Base-by-base conservation (phyloP, 2,797 vertebrate species). In the Ctenochaetus hawaiiensis region DNA sequence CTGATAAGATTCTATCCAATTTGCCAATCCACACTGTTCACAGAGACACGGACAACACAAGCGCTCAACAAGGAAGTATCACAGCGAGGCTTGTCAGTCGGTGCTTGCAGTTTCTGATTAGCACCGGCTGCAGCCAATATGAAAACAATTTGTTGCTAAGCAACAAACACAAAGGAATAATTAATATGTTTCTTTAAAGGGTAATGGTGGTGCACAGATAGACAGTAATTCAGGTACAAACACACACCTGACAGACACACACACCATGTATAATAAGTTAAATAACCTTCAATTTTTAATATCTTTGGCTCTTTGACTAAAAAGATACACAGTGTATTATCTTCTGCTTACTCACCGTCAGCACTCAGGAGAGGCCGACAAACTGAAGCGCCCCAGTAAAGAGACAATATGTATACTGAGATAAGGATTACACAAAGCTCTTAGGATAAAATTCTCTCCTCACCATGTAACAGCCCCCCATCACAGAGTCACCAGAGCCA, bases 1-100 rank as follows among this genome's bases (percentile, higher is more conserved):
- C 82, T 84, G 86, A 86, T 86, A 83, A 89, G 86, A 91, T 88
- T 84, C 88, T 75, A 79, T 89, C 90, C 87, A 91, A 90, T 91
- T 91, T 89, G 75, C 81, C 78, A 75, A 72, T 84, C 81, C 82
- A 54, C 79, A 66, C 56, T 78, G 79, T 87, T 89, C 72, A 58
- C 71, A 75, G 69, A 84, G 68, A 87, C 83, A 78, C 10, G 77
- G 88, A 84, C 86, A 81, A 87, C 67, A 67, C 66, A 44, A 73
- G 61, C 51, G 14, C 78, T 77, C 76, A 80, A 87, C 85, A 85
- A 81, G 75, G 70, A 82, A 79, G 80, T 72, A 73, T 83, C 60
- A 14, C 56, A 63, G 59, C 5, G 22, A 65, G 57, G 54, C 70
- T 64, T 49, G 67, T 72, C 72, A 52, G 64, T 49, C n/a, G 10